Evolutionary conservation across 2,797 vertebrate genomes (phyloP).

Genomic region (Propithecus perrieri): DNA sequence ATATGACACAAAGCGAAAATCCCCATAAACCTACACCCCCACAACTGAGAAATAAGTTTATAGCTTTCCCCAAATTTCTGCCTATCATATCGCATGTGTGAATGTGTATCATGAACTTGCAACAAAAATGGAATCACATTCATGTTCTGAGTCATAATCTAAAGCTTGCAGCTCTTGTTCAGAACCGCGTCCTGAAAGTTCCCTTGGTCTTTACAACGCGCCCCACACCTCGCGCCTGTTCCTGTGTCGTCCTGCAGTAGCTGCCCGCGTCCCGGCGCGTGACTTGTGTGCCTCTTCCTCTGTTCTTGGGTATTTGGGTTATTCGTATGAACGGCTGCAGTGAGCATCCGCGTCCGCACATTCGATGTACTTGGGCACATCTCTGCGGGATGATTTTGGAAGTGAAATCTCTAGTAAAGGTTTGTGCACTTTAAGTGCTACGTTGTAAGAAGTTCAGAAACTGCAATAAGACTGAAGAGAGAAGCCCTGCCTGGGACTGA

Average conservation of each 20-base stretch:
- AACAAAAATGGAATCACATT: background rate
- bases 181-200: background rate
- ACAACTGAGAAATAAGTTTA: background rate
- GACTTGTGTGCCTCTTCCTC: background rate
- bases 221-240: background rate
- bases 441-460: background rate
- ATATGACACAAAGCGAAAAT: background rate
- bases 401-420: background rate
- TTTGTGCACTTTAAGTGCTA: background rate
- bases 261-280: rapidly evolving
- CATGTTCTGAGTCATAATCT: background rate
- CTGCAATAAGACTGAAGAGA: background rate
- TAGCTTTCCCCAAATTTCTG: background rate
- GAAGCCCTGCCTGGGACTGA: too few relatives aligned
- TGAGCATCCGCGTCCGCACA: background rate
- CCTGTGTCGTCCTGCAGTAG: background rate
- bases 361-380: background rate
- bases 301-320: background rate
- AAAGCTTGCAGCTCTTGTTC: background rate
- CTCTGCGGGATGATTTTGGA: background rate
- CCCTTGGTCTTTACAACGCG: background rate
- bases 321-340: background rate
- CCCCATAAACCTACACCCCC: background rate
- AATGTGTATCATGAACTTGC: background rate
- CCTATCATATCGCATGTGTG: background rate